These are phyloP conservation scores for Congeria kusceri DNA, from an alignment of 2,888 invertebrate genomes.

Conservation along the genomic window DNA sequence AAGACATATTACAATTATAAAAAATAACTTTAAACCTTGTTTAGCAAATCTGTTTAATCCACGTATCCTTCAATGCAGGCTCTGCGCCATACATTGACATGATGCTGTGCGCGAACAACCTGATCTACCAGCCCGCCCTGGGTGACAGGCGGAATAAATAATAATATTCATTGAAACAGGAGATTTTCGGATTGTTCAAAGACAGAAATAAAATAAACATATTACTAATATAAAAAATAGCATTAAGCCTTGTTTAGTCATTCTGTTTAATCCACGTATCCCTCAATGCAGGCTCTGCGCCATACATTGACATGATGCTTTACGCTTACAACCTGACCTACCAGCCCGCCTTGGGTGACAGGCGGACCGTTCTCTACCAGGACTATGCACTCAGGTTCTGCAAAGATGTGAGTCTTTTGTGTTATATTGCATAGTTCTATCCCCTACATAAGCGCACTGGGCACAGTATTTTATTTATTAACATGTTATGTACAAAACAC, in stretches of 20 bases:
- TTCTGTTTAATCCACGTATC: background rate
- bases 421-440: too few species aligned
- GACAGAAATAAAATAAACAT: too few species aligned
- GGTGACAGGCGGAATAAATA: conserved; percentile 48
- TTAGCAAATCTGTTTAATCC: too few species aligned
- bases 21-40: too few species aligned
- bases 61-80: conserved; percentile 37
- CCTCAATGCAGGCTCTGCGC: conserved; percentile 44
- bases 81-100: conserved; percentile 63
- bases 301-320: conserved; percentile 66
- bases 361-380: conserved; percentile 46
- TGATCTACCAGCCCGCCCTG: conserved; percentile 63
- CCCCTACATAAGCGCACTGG: too few species aligned
- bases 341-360: conserved; percentile 55
- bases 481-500: too few species aligned
- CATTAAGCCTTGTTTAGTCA: too few species aligned
- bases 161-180: too few species aligned
- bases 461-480: too few species aligned
- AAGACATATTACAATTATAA: too few species aligned
- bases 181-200: too few species aligned
- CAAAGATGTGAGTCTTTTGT: conserved; percentile 72
- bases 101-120: conserved; percentile 65
- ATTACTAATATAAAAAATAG: too few species aligned
- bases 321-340: conserved; percentile 69
- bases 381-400: conserved; percentile 66